Base-by-base conservation (phyloP, 2,113 vertebrate genomes). In the Catagonus wagneri region DNA sequence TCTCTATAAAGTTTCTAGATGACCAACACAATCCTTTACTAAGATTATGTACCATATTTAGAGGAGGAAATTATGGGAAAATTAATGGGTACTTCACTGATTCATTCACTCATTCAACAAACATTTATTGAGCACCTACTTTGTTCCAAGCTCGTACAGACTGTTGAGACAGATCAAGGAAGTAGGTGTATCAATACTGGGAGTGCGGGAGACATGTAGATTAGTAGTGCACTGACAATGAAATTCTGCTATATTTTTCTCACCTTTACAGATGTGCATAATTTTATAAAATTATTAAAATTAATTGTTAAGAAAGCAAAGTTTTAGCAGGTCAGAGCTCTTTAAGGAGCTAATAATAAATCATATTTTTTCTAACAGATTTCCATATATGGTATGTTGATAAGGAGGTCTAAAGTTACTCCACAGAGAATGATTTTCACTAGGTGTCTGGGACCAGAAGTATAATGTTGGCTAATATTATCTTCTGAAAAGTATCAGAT, bases 401-500 rank as follows among this genome's bases (percentile, higher is more conserved):
- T 68, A 88, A 88, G n/a, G 9, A 87, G 15, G 7, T 19, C 15
- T 29, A 76, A 66, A 93, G 72, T 34, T 19, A 34, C 25, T 60
- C 20, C 89, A 39, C 27, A 11, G 2, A 60, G 9, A 50, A 11
- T 36, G 63, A 56, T 79, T 58, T 20, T 87, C 39, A 69, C 68
- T 23, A 56, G 23, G 6, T 27, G 65, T 9, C 74, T 89, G 34
- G 22, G 32, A 69, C 22, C 11, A 50, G 15, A 78, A 95, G 36
- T 54, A 11, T 44, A 78, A 50, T 85, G 7, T 66, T 88, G 16
- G 22, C 22, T 56, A 63, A 81, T 22, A 3, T 8, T 8, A 71
- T n/a, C n/a, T 78, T 61, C 36, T 91, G 61, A 93, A 91, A 95
- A 89, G 7, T 68, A 89, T 20, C 25, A 89, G 29, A 83, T 29